These are phyloP conservation scores for Monopterus albus DNA, from an alignment of 2,113 vertebrate species.

Conservation along the genomic window DNA sequence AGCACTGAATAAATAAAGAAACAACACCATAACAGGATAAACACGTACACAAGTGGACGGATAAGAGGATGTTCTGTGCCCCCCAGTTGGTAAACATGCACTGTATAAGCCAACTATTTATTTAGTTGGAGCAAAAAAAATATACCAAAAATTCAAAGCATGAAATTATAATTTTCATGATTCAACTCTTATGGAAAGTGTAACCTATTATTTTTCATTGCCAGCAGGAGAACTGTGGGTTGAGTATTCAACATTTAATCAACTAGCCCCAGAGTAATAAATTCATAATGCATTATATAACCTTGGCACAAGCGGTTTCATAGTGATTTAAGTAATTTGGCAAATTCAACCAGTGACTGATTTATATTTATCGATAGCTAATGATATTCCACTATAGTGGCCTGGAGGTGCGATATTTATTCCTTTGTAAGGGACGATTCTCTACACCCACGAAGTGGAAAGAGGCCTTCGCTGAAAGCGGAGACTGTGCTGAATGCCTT, in stretches of 20 bases:
- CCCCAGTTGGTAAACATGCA: constrained; percentile 18
- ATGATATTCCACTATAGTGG: constrained; percentile 5
- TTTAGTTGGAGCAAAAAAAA: constrained; percentile 24
- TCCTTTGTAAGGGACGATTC: not conserved
- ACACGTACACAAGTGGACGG: not conserved
- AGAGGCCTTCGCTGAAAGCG: constrained; percentile 4
- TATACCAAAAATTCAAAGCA: constrained; percentile 9
- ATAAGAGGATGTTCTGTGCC: constrained; percentile 5
- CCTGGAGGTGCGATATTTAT: constrained; percentile 8
- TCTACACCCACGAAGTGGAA: not conserved
- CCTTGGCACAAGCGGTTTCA: constrained; percentile 25
- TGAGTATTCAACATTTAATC: constrained; percentile 34
- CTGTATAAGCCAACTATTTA: constrained; percentile 17
- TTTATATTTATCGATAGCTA: constrained; percentile 18
- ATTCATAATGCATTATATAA: constrained; percentile 25
- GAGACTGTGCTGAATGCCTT: constrained; percentile 12
- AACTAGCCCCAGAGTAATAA: constrained; percentile 2
- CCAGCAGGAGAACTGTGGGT: constrained; percentile 10
- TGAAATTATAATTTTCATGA: constrained; percentile 20
- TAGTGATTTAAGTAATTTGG: constrained; percentile 31
- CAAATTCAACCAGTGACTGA: not conserved
- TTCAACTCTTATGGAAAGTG: constrained; percentile 25
- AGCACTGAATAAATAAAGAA: not conserved
- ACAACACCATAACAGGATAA: constrained; percentile 3
- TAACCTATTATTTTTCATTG: constrained; percentile 6